A percentile compares a stretch with the other conserved stretches of the same genome.
These are phyloP conservation scores for Octodonta nipae DNA, from an alignment of 2,888 invertebrate genomes.

Conservation along the genomic window DNA sequence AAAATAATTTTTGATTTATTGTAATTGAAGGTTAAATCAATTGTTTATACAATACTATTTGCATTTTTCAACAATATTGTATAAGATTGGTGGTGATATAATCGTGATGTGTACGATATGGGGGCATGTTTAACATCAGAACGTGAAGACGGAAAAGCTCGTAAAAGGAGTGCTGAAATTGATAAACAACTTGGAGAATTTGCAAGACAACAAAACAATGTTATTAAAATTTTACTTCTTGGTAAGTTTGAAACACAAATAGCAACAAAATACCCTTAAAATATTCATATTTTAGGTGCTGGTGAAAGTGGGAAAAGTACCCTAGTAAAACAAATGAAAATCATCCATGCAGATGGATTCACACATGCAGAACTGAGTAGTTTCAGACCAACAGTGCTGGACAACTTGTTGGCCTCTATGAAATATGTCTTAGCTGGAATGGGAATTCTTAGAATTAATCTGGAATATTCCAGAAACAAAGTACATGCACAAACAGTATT, in stretches of 20 bases:
- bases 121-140: slow-evolving; percentile 50
- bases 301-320: slow-evolving; percentile 58
- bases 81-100: too few species aligned
- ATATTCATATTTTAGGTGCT: slow-evolving; percentile 36
- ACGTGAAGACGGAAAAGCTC: slow-evolving; percentile 45
- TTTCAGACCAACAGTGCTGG: slow-evolving; percentile 49
- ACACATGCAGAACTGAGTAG: slow-evolving; percentile 45
- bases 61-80: too few species aligned
- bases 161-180: slow-evolving; percentile 46
- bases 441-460: slow-evolving; percentile 48
- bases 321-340: slow-evolving; percentile 56
- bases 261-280: not conserved
- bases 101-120: slow-evolving; percentile 36
- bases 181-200: slow-evolving; percentile 45
- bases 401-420: slow-evolving; percentile 52
- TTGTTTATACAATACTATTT: too few species aligned
- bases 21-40: too few species aligned
- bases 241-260: slow-evolving; percentile 31
- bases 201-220: slow-evolving; percentile 45
- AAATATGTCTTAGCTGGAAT: slow-evolving; percentile 53
- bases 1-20: too few species aligned
- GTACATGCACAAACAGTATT: slow-evolving; percentile 41
- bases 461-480: slow-evolving; percentile 46
- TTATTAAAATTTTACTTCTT: slow-evolving; percentile 48
- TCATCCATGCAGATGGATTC: slow-evolving; percentile 54